These are phyloP conservation scores for Fragum whitleyi DNA, from an alignment of 2,888 invertebrate genomes.

Conservation along the genomic window DNA sequence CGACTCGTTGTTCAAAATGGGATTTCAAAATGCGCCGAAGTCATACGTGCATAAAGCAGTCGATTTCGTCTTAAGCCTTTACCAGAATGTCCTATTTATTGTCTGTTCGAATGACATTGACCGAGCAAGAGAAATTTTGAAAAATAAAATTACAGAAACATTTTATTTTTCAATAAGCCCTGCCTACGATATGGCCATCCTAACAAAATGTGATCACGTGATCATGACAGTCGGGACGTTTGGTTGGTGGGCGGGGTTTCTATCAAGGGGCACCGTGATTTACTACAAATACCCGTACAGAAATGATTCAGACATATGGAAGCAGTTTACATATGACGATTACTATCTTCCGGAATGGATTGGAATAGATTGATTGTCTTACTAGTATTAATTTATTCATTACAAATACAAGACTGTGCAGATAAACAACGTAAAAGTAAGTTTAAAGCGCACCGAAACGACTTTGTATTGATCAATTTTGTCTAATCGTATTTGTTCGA, in stretches of 20 bases:
- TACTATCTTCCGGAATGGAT: constrained; percentile 50
- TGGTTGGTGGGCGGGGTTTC: constrained; percentile 63
- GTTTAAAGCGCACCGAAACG: no score
- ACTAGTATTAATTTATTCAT: no score
- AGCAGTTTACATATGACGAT: constrained; percentile 51
- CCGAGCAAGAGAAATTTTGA: constrained; percentile 34
- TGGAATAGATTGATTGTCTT: constrained; percentile 33
- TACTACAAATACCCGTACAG: constrained; percentile 53
- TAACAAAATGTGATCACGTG: constrained; percentile 60
- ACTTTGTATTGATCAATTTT: no score
- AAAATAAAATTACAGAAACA: constrained; percentile 25
- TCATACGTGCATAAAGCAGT: constrained; percentile 18
- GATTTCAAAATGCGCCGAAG: constrained; percentile 3
- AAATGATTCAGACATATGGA: constrained; percentile 32
- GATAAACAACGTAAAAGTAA: no score
- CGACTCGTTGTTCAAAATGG: neutral
- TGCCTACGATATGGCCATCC: constrained; percentile 49
- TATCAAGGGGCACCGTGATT: constrained; percentile 48
- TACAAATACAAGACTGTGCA: no score
- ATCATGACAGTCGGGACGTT: constrained; percentile 53
- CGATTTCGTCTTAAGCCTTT: constrained; percentile 33
- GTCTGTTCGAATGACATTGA: constrained; percentile 54
- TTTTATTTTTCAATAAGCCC: constrained; percentile 3
- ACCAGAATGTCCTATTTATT: constrained; percentile 44
- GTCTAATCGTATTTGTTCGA: no score